phyloP scores from a whole-genome alignment of 1,140 invertebrate genomes.

The Tetragonula clypearis region DNA sequence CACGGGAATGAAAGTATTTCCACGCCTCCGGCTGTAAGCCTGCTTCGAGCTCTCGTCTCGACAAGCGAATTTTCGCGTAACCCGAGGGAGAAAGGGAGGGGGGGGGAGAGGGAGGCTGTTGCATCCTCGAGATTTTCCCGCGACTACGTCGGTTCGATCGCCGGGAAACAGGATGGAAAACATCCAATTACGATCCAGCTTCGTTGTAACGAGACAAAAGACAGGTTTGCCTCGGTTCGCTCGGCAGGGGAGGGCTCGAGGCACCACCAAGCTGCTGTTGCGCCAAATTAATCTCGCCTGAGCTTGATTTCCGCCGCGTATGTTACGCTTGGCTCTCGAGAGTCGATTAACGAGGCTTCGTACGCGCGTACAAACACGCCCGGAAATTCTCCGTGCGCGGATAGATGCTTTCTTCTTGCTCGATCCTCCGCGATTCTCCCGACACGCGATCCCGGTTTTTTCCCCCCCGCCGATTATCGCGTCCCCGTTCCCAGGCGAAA shows the following conservation, averaged over 20 bases:
- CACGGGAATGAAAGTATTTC: neutral
- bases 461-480: too few relatives aligned
- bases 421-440: too few relatives aligned
- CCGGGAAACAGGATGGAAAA: too few relatives aligned
- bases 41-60: neutral
- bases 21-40: neutral
- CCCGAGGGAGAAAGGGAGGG: too few relatives aligned
- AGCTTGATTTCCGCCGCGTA: neutral
- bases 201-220: neutral
- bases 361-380: neutral
- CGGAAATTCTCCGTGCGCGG: neutral
- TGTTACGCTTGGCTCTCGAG: neutral
- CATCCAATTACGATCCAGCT: too few relatives aligned
- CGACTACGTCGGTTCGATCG: neutral
- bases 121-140: neutral
- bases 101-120: too few relatives aligned
- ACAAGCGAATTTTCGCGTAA: conserved; percentile 11
- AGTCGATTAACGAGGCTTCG: neutral
- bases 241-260: neutral
- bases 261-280: neutral
- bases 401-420: neutral
- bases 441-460: neutral
- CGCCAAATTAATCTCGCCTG: neutral
- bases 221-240: neutral
- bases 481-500: too few relatives aligned